These are phyloP conservation scores for Eupithecia exiguata DNA, from an alignment of 2,888 invertebrate species.

Conservation along the genomic window DNA sequence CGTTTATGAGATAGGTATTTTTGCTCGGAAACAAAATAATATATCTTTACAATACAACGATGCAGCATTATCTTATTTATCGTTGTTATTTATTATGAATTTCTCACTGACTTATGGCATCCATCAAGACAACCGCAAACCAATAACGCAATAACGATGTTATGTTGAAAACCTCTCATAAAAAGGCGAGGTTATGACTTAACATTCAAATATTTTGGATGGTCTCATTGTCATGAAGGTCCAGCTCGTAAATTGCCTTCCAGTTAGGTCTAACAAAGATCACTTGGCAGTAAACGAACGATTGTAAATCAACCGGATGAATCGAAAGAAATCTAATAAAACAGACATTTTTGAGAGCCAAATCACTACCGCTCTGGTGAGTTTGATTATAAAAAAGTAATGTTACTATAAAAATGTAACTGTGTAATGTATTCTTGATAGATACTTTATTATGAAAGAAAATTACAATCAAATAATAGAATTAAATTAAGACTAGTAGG, in stretches of 20 bases:
- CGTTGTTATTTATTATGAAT: conserved; percentile 33
- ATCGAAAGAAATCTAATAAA: conserved; percentile 73
- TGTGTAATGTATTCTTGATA: too few relatives aligned
- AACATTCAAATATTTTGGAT: conserved; percentile 76
- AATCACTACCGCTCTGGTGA: conserved; percentile 55
- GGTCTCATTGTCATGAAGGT: conserved; percentile 69
- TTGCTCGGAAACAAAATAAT: neutral
- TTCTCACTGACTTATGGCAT: conserved; percentile 34
- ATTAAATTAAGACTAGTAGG: too few relatives aligned
- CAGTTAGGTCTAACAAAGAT: conserved; percentile 81
- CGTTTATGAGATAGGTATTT: neutral
- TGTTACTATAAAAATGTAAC: too few relatives aligned
- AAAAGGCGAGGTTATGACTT: conserved; percentile 67
- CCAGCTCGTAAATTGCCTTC: conserved; percentile 75
- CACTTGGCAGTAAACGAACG: conserved; percentile 77
- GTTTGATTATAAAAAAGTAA: conserved; percentile 49
- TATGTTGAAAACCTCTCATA: conserved; percentile 47
- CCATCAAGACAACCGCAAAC: conserved; percentile 50
- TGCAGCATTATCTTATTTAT: conserved; percentile 21
- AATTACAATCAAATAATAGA: too few relatives aligned
- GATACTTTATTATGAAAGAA: too few relatives aligned
- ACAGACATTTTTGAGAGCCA: conserved; percentile 67
- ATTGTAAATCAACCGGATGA: conserved; percentile 80
- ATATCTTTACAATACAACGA: conserved; percentile 7
- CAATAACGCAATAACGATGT: conserved; percentile 61